These are phyloP conservation scores for Volucella inanis DNA, from an alignment of 2,888 invertebrate species.

Conservation along the genomic window DNA sequence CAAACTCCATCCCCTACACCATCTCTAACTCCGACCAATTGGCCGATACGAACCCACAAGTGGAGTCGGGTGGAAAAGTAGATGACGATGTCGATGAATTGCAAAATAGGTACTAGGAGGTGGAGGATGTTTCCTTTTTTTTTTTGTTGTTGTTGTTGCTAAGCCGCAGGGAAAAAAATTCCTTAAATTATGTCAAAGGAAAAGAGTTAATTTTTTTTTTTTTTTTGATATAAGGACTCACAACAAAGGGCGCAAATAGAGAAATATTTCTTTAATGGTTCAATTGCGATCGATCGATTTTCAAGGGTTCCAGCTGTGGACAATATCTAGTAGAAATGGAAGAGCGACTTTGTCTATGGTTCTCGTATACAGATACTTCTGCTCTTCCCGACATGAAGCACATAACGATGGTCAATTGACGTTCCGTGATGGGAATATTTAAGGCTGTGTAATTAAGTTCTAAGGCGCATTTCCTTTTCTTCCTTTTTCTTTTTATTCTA, in stretches of 20 bases:
- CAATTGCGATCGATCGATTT: constrained; percentile 53
- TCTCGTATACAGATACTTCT: background rate
- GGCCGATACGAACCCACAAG: constrained; percentile 70
- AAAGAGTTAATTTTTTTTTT: constrained; percentile 52
- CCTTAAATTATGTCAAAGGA: constrained; percentile 65
- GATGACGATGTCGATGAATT: constrained; percentile 55
- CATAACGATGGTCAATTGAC: constrained; percentile 67
- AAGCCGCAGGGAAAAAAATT: constrained; percentile 28
- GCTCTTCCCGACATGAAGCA: constrained; percentile 10
- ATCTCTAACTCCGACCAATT: constrained; percentile 31
- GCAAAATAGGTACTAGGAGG: constrained; percentile 56
- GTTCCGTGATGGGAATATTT: constrained; percentile 57
- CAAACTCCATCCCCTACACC: background rate
- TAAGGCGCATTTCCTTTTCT: constrained; percentile 40
- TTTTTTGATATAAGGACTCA: constrained; percentile 20
- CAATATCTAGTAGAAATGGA: no score
- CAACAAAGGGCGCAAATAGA: background rate
- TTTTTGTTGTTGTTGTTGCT: constrained; percentile 15
- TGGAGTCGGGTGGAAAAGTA: no score
- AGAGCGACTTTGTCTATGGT: background rate
- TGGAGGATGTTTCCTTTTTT: constrained; percentile 5
- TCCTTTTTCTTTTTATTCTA: constrained; percentile 5
- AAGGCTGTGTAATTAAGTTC: constrained; percentile 63
- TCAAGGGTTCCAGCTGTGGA: constrained; percentile 14
- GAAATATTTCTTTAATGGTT: constrained; percentile 56